Evolutionary conservation across 2,888 invertebrate species (phyloP), one percentile per base, ranked within the genome.

Genomic region (Gonocerus acuteangulatus): DNA sequence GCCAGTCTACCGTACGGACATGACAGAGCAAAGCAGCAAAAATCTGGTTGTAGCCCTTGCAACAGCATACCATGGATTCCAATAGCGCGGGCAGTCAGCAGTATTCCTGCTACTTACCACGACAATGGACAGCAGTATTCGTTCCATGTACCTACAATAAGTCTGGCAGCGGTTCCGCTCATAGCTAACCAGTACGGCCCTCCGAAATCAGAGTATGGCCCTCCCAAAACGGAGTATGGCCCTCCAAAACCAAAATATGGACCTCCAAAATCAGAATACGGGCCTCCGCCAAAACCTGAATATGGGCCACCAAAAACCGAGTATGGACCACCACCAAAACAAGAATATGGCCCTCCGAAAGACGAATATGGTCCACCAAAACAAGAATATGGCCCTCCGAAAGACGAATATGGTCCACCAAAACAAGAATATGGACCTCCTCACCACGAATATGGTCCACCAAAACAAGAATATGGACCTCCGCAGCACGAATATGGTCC

Each of bases 21-120:
- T 2, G 57, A 57, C 18, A 27, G 19, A 45, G 47, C 1, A 3
- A 60, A 51, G 32, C 51, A 52, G 15, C 49, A 52, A 19, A 60
- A 48, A 39, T 23, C 13, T 15, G 51, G 44, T 65, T 90, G 90
- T 71, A 84, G 86, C 71, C 82, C 86, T 59, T 90, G 90, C 71
- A 88, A 89, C 72, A 80, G 82, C 72, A 81, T 83, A 70, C 89
- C 90, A 62, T 90, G 90, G 90, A 80, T 87, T 69, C 90, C 90
- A 36, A 82, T 89, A n/a, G 68, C 70, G 3, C 48, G 69, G 39
- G 66, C 67, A 9, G 60, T 68, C 2, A 60, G 56, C 45, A 52
- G 32, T 45, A 45, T 62, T 6, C 56, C 62, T 32, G 47, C 60
- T 16, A 49, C 56, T 6, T 54, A 32, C 23, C 22, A 32, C 7